Percentiles rank a stretch among this genome's conserved stretches.
phyloP scores from a whole-genome alignment of 2,797 vertebrate genomes.

The Pseudomugil tenellus region DNA sequence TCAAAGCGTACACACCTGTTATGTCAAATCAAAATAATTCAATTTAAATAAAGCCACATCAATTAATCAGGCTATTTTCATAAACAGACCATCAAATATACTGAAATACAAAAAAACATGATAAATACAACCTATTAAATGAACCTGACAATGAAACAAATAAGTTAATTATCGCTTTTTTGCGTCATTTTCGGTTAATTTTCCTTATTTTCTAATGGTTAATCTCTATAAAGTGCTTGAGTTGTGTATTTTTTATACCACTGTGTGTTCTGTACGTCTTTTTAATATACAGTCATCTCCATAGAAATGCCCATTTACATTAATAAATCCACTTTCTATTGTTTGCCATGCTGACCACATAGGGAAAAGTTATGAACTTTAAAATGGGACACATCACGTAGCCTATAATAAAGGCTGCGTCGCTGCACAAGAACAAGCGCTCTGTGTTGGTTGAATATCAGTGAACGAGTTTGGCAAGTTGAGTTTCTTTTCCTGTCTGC shows the following conservation, averaged over 20 bases:
- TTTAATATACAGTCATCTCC: not conserved
- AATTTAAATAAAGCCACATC: not conserved
- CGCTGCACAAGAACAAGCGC: slow-evolving; percentile 62
- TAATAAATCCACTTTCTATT: not conserved
- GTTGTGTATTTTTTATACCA: too few species aligned
- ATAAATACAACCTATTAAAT: too few species aligned
- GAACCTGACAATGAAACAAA: too few species aligned
- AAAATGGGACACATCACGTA: slow-evolving; percentile 40
- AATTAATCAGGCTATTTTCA: not conserved
- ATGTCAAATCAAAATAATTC: not conserved
- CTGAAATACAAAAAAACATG: too few species aligned
- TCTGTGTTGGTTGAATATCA: slow-evolving; percentile 12
- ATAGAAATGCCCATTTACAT: not conserved
- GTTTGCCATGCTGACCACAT: not conserved
- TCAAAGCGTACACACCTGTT: too few species aligned
- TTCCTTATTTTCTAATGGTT: too few species aligned
- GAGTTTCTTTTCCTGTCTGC: slow-evolving; percentile 45
- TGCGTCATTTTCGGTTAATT: too few species aligned
- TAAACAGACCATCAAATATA: not conserved
- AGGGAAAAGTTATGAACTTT: slow-evolving; percentile 21
- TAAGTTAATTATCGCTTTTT: too few species aligned
- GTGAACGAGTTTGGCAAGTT: slow-evolving; percentile 73
- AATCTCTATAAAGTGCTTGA: too few species aligned
- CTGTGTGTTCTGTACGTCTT: not conserved
- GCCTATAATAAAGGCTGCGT: slow-evolving; percentile 41